Percentiles rank a stretch among this genome's conserved stretches.
Evolutionary conservation across 2,113 vertebrate genomes (phyloP).

Genomic region (Balaeniceps rex): DNA sequence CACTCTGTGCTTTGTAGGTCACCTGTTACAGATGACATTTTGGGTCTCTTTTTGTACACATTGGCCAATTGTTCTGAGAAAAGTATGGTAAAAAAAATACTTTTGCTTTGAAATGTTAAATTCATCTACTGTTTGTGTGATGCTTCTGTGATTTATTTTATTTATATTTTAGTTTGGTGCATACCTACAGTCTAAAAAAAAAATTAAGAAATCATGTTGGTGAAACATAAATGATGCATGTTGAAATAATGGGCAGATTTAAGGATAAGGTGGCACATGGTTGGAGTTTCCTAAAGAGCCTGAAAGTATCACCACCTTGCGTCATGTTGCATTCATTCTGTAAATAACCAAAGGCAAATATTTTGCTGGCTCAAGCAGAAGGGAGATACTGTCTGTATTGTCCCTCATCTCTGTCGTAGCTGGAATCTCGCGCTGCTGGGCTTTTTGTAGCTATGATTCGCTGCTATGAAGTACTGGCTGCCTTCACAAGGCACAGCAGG

Average conservation of each 20-base stretch:
- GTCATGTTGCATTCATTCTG: not conserved
- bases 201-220: accelerated
- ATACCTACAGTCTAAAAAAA: not conserved
- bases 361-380: not conserved
- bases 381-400: not conserved
- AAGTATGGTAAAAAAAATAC: not conserved
- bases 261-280: not conserved
- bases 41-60: not conserved
- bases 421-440: not conserved
- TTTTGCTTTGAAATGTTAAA: not conserved
- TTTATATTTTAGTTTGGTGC: not conserved
- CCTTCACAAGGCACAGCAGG: not conserved
- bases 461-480: not conserved
- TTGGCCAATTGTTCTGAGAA: not conserved
- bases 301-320: not conserved
- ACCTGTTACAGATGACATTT: not conserved
- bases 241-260: not conserved
- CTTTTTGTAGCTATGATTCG: not conserved
- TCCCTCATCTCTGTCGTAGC: not conserved
- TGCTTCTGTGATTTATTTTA: not conserved
- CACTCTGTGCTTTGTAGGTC: not conserved
- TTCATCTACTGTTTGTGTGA: not conserved
- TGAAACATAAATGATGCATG: not conserved
- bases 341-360: not conserved
- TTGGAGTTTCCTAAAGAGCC: not conserved